phyloP scores from a whole-genome alignment of 2,113 vertebrate species.

The Theropithecus gelada region DNA sequence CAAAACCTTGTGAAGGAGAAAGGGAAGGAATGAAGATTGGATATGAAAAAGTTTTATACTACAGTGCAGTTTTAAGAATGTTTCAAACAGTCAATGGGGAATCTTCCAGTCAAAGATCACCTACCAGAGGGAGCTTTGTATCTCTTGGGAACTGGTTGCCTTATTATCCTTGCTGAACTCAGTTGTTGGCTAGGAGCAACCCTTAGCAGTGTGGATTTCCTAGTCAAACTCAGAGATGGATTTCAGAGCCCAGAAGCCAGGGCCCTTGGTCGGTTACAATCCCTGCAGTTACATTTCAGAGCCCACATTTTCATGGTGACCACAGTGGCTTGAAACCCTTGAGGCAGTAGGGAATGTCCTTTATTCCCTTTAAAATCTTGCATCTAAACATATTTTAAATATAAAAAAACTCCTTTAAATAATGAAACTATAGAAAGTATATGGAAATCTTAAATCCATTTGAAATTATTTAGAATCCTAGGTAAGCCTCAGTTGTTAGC shows the following conservation, averaged over 20 bases:
- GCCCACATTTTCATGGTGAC: background rate
- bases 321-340: background rate
- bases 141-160: background rate
- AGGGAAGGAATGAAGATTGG: background rate
- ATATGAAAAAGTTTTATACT: background rate
- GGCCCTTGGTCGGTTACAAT: background rate
- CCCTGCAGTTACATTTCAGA: background rate
- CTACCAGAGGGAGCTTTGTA: background rate
- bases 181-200: background rate
- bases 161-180: background rate
- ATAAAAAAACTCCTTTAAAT: background rate
- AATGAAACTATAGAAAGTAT: background rate
- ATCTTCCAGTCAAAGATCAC: background rate
- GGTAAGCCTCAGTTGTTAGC: background rate
- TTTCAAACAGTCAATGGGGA: background rate
- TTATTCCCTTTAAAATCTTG: background rate
- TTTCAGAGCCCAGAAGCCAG: background rate
- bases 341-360: background rate
- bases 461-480: constrained; percentile 46
- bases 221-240: background rate
- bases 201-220: background rate
- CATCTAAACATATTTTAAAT: background rate
- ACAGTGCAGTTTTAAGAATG: background rate
- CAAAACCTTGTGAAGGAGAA: background rate
- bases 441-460: constrained; percentile 37